These are phyloP conservation scores for Trichopria drosophilae DNA, from an alignment of 2,888 invertebrate genomes.

Conservation along the genomic window DNA sequence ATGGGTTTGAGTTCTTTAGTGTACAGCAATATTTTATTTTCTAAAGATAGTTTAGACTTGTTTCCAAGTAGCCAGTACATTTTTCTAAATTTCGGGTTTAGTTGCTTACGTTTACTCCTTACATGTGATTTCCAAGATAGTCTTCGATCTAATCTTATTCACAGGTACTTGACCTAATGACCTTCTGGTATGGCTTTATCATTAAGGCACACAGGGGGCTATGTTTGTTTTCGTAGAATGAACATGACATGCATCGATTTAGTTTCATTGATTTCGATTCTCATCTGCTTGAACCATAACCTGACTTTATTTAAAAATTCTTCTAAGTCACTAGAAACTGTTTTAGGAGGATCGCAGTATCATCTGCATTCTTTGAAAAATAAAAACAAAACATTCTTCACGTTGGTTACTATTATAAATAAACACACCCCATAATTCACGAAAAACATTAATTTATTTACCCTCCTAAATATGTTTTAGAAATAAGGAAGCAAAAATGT, in stretches of 20 bases:
- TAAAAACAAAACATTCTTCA: no score
- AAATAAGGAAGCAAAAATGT: no score
- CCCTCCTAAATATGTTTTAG: no score
- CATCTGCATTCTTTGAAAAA: no score
- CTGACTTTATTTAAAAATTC: no score
- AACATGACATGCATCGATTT: slow-evolving; percentile 36
- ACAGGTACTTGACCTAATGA: not conserved
- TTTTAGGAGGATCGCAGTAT: slow-evolving; percentile 28
- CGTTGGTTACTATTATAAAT: no score
- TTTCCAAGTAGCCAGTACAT: slow-evolving; percentile 14
- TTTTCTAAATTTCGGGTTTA: not conserved
- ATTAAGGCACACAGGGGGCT: not conserved
- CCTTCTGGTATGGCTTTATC: not conserved
- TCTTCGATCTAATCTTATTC: not conserved
- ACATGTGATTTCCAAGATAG: not conserved
- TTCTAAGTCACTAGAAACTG: no score
- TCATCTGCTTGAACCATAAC: no score
- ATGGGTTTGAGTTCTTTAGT: slow-evolving; percentile 7
- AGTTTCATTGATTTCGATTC: slow-evolving; percentile 33
- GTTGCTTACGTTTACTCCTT: not conserved
- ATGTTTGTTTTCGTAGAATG: slow-evolving; percentile 22
- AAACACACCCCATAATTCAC: no score
- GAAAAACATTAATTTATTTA: no score
- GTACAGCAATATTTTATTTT: slow-evolving; percentile 6
- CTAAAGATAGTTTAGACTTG: not conserved